These are phyloP conservation scores for Liolophura sinensis DNA, from an alignment of 1,140 invertebrate species.

Conservation along the genomic window DNA sequence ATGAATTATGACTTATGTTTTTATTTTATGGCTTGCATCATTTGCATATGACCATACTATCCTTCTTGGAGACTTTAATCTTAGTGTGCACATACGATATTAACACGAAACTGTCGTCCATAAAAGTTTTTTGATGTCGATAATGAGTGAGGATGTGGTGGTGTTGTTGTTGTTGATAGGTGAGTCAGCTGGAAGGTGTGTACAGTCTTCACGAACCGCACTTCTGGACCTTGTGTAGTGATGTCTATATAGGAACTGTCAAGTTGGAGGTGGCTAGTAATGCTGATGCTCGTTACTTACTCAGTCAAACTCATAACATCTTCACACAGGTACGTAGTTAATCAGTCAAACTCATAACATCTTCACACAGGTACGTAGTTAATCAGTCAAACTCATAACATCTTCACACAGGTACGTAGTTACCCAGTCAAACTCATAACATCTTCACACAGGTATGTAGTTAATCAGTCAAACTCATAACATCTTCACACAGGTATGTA, in stretches of 20 bases:
- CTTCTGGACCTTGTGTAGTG: slow-evolving; percentile 96
- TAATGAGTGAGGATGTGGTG: too few relatives aligned
- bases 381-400: too few relatives aligned
- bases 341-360: background rate
- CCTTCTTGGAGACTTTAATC: too few relatives aligned
- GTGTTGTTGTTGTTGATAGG: slow-evolving; percentile 41
- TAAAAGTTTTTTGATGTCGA: too few relatives aligned
- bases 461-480: background rate
- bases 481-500: too few relatives aligned
- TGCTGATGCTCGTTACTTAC: slow-evolving; percentile 88
- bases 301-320: slow-evolving; percentile 91
- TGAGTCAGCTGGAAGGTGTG: slow-evolving; percentile 77
- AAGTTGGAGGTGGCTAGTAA: slow-evolving; percentile 91
- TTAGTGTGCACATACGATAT: too few relatives aligned
- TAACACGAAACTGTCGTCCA: too few relatives aligned
- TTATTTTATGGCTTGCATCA: too few relatives aligned
- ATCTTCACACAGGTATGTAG: slow-evolving; percentile 71
- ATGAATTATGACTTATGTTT: too few relatives aligned
- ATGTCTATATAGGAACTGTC: slow-evolving; percentile 86
- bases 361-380: too few relatives aligned
- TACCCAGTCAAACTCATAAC: slow-evolving; percentile 84
- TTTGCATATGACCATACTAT: too few relatives aligned
- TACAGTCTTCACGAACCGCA: slow-evolving; percentile 79
- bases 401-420: slow-evolving; percentile 61
- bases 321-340: slow-evolving; percentile 67